Evolutionary conservation across 2,113 vertebrate species (phyloP).

Genomic region (Leptobrachium ailaonicum): DNA sequence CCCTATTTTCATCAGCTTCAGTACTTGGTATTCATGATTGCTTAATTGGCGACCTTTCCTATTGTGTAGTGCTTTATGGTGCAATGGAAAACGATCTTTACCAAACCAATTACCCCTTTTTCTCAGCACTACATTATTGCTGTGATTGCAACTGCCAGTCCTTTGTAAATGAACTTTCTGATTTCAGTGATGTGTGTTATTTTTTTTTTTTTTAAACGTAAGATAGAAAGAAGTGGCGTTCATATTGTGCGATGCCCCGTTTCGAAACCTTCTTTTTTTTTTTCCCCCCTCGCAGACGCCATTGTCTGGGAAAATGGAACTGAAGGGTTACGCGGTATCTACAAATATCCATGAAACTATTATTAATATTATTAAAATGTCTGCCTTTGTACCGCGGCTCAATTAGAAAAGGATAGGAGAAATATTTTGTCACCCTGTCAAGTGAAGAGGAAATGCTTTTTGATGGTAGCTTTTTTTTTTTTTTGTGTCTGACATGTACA

Average conservation of each 20-base stretch:
- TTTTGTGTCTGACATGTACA: slow-evolving; percentile 69
- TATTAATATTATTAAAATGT: slow-evolving; percentile 90
- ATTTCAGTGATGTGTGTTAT: slow-evolving; percentile 84
- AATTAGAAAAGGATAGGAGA: slow-evolving; percentile 89
- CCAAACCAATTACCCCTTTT: slow-evolving; percentile 99
- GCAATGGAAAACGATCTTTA: slow-evolving; percentile 99
- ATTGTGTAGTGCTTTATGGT: slow-evolving; percentile 99
- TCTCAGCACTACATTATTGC: slow-evolving; percentile 98
- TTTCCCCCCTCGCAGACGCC: slow-evolving; percentile 76
- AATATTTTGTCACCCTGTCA: slow-evolving; percentile 98
- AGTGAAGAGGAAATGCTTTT: slow-evolving; percentile 82
- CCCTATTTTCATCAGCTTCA: slow-evolving; percentile 99
- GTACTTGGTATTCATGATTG: slow-evolving; percentile 99
- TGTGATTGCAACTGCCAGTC: slow-evolving; percentile 98
- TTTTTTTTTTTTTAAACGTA: slow-evolving; percentile 80
- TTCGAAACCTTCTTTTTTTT: slow-evolving; percentile 75
- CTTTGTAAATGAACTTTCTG: slow-evolving; percentile 99
- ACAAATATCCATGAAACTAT: slow-evolving; percentile 89
- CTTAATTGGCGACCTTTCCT: slow-evolving; percentile 99
- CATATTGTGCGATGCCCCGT: slow-evolving; percentile 94
- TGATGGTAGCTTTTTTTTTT: slow-evolving; percentile 69
- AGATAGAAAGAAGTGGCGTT: slow-evolving; percentile 96
- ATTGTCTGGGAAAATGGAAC: slow-evolving; percentile 85
- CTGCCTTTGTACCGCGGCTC: slow-evolving; percentile 78
- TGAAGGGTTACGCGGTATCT: slow-evolving; percentile 87